Base-by-base conservation (phyloP, 2,113 vertebrate genomes). In the Neotoma lepida region DNA sequence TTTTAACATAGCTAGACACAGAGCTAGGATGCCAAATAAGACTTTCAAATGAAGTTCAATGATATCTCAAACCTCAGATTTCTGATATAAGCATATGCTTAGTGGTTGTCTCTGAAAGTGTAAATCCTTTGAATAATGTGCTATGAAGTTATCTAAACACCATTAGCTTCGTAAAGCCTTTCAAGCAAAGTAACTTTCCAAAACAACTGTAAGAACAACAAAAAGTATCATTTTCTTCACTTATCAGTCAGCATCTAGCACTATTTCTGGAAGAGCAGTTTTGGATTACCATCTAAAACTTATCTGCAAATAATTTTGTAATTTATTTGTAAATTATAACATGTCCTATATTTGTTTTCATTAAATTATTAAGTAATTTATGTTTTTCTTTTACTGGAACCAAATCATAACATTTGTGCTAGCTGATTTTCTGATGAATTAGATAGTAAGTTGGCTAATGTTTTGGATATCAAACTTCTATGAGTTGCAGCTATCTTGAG, bases 401-500 rank as follows among this genome's bases (percentile, higher is more conserved):
- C 28, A 41, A 51, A 13, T 46, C 2, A 18, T 82, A 71, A 82
- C 15, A 30, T 35, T 44, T 85, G 63, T 39, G 9, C 84, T 90
- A 56, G 54, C 46, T 76, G 71, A 49, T 70, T 93, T 94, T 89
- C 84, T 88, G 78, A 49, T 63, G 66, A 39, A 30, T 85, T 89
- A 81, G 35, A 49, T 88, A 64, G 18, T 44, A 63, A 28, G 30
- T 89, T 93, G 78, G 35, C 77, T 68, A 28, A 89, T 18, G 17
- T 70, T 94, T 87, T 91, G 49, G 56, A 56, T 41, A 54, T 86
- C 33, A 66, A 26, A 33, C 6, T 66, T 74, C 35, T 80, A 0
- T 91, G 78, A 93, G 18, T 91, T 81, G 18, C 56, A 49, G 24
- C 92, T 88, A 56, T 91, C 17, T 63, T 81, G 64, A 82, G 73